Evolutionary conservation across 1,140 invertebrate genomes (phyloP).

Genomic region (Spodoptera litura): DNA sequence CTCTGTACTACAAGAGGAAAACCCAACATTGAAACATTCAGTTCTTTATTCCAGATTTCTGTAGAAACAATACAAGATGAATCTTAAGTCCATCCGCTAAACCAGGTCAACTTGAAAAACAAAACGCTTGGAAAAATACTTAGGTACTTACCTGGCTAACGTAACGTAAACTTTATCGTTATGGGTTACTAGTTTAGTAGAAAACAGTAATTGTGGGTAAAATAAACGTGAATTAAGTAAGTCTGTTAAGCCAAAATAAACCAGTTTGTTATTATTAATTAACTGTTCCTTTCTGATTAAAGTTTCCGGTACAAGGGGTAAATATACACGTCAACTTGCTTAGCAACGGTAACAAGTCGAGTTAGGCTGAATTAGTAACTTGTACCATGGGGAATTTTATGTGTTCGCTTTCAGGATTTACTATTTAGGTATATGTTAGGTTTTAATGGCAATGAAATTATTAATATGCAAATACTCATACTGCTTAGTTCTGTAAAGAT

Average conservation of each 20-base stretch:
- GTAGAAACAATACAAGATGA: constrained; percentile 6
- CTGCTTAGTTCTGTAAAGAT: no score
- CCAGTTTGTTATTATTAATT: constrained; percentile 44
- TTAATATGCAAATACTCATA: no score
- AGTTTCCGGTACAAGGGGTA: constrained; percentile 29
- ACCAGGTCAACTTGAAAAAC: constrained; percentile 17
- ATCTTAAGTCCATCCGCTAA: neutral
- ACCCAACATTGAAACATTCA: constrained; percentile 4
- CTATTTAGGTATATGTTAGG: neutral
- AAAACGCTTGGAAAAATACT: constrained; percentile 11
- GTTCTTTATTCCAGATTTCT: neutral
- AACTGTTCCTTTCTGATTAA: constrained; percentile 38
- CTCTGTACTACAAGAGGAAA: neutral
- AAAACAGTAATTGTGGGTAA: constrained; percentile 27
- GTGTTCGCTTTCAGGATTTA: neutral
- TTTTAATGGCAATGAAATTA: no score
- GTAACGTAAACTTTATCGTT: no score
- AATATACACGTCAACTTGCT: constrained; percentile 33
- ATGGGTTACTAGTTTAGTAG: neutral
- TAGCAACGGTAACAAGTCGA: constrained; percentile 4
- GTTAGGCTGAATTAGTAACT: constrained; percentile 24
- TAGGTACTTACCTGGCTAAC: neutral
- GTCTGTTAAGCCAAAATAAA: constrained; percentile 23
- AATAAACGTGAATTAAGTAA: constrained; percentile 10
- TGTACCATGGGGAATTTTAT: constrained; percentile 5